A percentile compares a stretch with the other conserved stretches of the same genome.
Conservation (phyloP, 2,888 invertebrate genomes). For the Tetropium fuscum region DNA sequence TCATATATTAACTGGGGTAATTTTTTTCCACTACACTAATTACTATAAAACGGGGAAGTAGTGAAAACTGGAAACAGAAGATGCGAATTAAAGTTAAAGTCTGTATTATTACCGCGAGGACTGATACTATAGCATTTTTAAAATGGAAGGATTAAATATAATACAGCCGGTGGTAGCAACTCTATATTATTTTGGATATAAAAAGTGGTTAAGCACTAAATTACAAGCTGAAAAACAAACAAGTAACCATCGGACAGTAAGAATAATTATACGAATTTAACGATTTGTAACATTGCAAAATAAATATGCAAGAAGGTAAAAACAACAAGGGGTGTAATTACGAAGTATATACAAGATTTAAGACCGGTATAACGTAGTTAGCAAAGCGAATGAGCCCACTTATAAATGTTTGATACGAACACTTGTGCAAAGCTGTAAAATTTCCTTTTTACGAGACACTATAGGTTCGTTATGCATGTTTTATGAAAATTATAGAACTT, state of each 20-base stretch:
- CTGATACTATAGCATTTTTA: slow-evolving; percentile 23
- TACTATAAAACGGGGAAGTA: slow-evolving; percentile 2
- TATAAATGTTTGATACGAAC: slow-evolving; percentile 54
- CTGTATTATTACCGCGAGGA: slow-evolving; percentile 16
- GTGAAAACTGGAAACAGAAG: slow-evolving; percentile 12
- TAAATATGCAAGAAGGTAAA: slow-evolving; percentile 25
- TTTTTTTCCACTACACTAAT: neutral
- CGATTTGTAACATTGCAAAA: slow-evolving; percentile 27
- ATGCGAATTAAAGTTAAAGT: slow-evolving; percentile 16
- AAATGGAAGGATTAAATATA: slow-evolving; percentile 22
- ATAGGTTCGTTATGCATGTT: slow-evolving; percentile 53
- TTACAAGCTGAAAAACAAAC: slow-evolving; percentile 23
- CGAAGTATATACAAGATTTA: slow-evolving; percentile 28
- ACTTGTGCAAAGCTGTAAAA: slow-evolving; percentile 57
- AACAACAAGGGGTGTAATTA: slow-evolving; percentile 28
- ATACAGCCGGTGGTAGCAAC: slow-evolving; percentile 18
- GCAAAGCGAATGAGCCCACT: slow-evolving; percentile 48
- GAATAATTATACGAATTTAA: slow-evolving; percentile 27
- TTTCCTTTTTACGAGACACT: slow-evolving; percentile 53
- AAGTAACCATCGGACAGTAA: slow-evolving; percentile 16
- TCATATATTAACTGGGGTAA: too few relatives aligned
- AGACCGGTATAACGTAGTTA: slow-evolving; percentile 45
- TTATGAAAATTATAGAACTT: slow-evolving; percentile 55
- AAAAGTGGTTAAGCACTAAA: slow-evolving; percentile 16
- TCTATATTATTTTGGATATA: slow-evolving; percentile 17